phyloP scores from a whole-genome alignment of 2,888 invertebrate genomes.

The Drosophila mayaguana region DNA sequence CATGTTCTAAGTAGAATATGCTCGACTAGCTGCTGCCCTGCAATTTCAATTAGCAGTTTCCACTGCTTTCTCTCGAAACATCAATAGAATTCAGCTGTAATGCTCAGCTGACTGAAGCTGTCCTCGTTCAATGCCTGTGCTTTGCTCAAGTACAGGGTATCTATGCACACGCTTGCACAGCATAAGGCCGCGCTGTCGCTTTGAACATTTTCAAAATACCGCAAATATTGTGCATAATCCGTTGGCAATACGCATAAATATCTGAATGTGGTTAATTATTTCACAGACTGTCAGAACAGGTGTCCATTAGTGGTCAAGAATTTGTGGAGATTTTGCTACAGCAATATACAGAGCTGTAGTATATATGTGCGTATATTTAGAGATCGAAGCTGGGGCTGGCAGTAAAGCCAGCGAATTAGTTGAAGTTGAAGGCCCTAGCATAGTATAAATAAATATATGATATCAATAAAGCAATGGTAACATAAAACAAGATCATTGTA shows the following conservation, averaged over 20 bases:
- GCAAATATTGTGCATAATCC: constrained; percentile 21
- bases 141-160: not conserved
- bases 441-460: too few relatives aligned
- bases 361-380: not conserved
- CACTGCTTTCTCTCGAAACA: too few relatives aligned
- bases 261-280: constrained; percentile 15
- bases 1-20: not conserved
- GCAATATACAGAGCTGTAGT: not conserved
- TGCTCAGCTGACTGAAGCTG: not conserved
- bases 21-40: constrained; percentile 4
- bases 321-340: not conserved
- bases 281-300: not conserved
- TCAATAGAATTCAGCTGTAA: not conserved
- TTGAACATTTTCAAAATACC: constrained; percentile 2
- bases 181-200: not conserved
- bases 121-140: not conserved
- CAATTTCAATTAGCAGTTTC: too few relatives aligned
- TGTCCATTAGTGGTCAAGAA: not conserved
- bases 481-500: too few relatives aligned
- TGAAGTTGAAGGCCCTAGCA: not conserved
- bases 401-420: not conserved
- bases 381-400: not conserved
- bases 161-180: not conserved
- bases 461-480: too few relatives aligned
- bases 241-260: constrained; percentile 44